Conservation (phyloP, 2,797 vertebrate species). For the Sebastes vulpes region DNA sequence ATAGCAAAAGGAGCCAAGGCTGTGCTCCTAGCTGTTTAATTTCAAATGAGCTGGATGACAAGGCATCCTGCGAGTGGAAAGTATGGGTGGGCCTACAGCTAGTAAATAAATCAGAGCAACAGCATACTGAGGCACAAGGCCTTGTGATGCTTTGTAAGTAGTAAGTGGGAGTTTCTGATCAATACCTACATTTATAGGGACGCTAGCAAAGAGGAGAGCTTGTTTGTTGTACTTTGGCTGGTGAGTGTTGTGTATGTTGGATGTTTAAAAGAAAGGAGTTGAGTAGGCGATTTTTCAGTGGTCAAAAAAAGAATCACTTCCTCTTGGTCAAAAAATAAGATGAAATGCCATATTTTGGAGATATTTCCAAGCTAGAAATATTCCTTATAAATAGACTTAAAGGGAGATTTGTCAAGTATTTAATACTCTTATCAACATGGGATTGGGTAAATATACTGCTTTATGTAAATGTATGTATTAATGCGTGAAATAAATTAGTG, state of each 20-base stretch:
- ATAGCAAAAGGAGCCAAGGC: constrained; percentile 42
- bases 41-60: constrained; percentile 62
- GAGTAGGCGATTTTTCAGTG: background rate
- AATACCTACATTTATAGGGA: constrained; percentile 44
- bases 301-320: background rate
- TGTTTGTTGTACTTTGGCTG: constrained; percentile 17
- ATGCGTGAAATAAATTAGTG: no score
- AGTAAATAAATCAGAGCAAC: constrained; percentile 60
- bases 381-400: background rate
- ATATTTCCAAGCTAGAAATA: background rate
- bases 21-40: constrained; percentile 58
- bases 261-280: constrained; percentile 10
- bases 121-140: constrained; percentile 14
- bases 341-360: background rate
- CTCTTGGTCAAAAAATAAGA: background rate
- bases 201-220: constrained; percentile 9
- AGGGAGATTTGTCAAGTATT: no score
- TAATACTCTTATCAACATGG: no score
- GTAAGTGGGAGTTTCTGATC: constrained; percentile 52
- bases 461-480: no score
- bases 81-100: constrained; percentile 15
- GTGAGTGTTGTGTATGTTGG: background rate
- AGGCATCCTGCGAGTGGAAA: constrained; percentile 34
- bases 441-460: no score
- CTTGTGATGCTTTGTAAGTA: constrained; percentile 26